Percentiles rank a stretch among this genome's conserved stretches.
These are phyloP conservation scores for Lutjanus campechanus DNA, from an alignment of 2,797 vertebrate species.

Conservation along the genomic window DNA sequence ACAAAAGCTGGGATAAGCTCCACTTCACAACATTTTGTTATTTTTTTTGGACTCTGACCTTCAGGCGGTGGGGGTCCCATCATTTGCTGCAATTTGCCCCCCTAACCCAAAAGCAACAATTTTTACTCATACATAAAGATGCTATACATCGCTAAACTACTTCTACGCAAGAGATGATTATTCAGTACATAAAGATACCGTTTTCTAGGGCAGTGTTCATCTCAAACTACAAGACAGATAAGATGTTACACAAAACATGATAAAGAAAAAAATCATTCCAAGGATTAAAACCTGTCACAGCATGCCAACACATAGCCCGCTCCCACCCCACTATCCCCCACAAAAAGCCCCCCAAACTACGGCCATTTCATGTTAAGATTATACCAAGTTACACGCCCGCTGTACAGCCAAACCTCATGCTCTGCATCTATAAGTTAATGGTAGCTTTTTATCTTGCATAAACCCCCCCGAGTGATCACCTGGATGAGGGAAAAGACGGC, in stretches of 20 bases:
- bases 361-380: slow-evolving; percentile 70
- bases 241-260: slow-evolving; percentile 87
- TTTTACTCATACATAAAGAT: slow-evolving; percentile 93
- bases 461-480: slow-evolving; percentile 49
- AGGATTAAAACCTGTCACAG: slow-evolving; percentile 83
- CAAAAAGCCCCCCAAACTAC: slow-evolving; percentile 44
- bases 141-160: slow-evolving; percentile 87
- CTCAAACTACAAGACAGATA: slow-evolving; percentile 84
- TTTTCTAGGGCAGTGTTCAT: slow-evolving; percentile 88
- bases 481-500: slow-evolving; percentile 51
- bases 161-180: slow-evolving; percentile 85
- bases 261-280: slow-evolving; percentile 76
- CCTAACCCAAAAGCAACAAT: slow-evolving; percentile 83
- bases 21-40: slow-evolving; percentile 45
- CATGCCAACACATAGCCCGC: slow-evolving; percentile 78
- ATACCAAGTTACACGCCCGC: slow-evolving; percentile 80
- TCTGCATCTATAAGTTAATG: slow-evolving; percentile 66
- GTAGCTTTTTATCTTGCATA: slow-evolving; percentile 54
- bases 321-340: slow-evolving; percentile 58
- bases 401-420: slow-evolving; percentile 90
- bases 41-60: slow-evolving; percentile 53
- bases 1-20: slow-evolving; percentile 60
- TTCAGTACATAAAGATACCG: slow-evolving; percentile 80
- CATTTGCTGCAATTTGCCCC: slow-evolving; percentile 61
- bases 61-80: slow-evolving; percentile 74